Percentiles rank a stretch among this genome's conserved stretches.
Conservation (phyloP, 2,888 invertebrate genomes). For the Alsophila aescularia region DNA sequence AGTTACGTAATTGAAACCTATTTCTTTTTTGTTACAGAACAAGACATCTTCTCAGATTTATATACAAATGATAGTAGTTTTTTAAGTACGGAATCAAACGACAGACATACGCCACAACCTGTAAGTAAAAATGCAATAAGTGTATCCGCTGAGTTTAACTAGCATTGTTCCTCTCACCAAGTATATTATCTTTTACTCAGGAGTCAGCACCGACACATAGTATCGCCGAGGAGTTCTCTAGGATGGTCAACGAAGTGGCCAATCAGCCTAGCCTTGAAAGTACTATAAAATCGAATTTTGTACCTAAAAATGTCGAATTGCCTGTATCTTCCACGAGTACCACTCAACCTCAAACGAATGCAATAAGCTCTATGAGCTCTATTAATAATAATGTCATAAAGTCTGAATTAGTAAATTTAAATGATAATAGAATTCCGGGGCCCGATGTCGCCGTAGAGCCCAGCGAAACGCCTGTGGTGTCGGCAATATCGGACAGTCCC, state of each 20-base stretch:
- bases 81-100: conserved; percentile 75
- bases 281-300: conserved; percentile 60
- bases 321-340: conserved; percentile 58
- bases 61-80: conserved; percentile 65
- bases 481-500: conserved; percentile 88
- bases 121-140: conserved; percentile 54
- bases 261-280: conserved; percentile 68
- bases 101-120: conserved; percentile 81
- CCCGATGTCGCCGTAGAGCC: conserved; percentile 66
- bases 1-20: background rate
- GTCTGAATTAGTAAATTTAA: conserved; percentile 75
- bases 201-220: conserved; percentile 61
- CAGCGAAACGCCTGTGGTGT: conserved; percentile 86
- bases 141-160: background rate
- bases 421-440: conserved; percentile 72
- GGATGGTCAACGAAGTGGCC: conserved; percentile 74
- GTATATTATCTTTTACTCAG: conserved; percentile 37
- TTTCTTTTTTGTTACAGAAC: conserved; percentile 63
- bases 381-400: conserved; percentile 77
- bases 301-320: conserved; percentile 61
- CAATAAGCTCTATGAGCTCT: conserved; percentile 69
- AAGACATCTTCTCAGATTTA: conserved; percentile 79
- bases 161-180: background rate
- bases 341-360: conserved; percentile 67
- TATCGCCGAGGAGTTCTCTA: conserved; percentile 77